Conservation (phyloP, 2,113 vertebrate genomes). For the Pseudorectes ferrugineus region DNA sequence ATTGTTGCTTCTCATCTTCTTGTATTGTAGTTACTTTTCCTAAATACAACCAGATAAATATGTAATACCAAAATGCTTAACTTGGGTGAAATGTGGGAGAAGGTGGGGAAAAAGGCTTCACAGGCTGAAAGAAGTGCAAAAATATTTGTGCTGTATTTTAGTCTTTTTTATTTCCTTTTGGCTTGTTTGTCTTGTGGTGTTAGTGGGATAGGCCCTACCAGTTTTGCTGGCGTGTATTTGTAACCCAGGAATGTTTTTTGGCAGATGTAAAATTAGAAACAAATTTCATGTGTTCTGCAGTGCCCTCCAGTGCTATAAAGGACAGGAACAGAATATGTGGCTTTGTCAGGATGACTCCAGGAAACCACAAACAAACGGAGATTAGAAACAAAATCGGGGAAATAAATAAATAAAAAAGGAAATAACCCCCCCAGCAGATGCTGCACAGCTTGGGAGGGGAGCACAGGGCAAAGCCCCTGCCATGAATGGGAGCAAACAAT, state of each 20-base stretch:
- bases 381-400: constrained; percentile 74
- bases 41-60: neutral
- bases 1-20: neutral
- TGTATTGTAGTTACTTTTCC: neutral
- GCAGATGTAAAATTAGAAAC: constrained; percentile 93
- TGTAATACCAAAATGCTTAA: neutral
- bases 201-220: constrained; percentile 66
- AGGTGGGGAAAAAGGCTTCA: neutral
- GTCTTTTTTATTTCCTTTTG: constrained; percentile 72
- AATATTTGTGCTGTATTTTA: constrained; percentile 50
- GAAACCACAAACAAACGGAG: constrained; percentile 82
- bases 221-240: constrained; percentile 75
- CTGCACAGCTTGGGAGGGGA: constrained; percentile 30
- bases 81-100: neutral
- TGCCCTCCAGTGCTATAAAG: constrained; percentile 79
- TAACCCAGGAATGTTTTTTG: constrained; percentile 75
- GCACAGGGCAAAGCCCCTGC: constrained; percentile 30
- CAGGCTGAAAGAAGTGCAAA: constrained; percentile 51
- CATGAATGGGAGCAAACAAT: constrained; percentile 31
- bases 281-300: constrained; percentile 85
- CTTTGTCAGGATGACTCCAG: constrained; percentile 82
- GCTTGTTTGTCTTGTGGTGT: constrained; percentile 85
- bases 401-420: constrained; percentile 60
- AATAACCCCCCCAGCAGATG: constrained; percentile 76
- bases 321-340: constrained; percentile 76